Conservation (phyloP, 2,113 vertebrate genomes). For the Crotalus horridus region DNA sequence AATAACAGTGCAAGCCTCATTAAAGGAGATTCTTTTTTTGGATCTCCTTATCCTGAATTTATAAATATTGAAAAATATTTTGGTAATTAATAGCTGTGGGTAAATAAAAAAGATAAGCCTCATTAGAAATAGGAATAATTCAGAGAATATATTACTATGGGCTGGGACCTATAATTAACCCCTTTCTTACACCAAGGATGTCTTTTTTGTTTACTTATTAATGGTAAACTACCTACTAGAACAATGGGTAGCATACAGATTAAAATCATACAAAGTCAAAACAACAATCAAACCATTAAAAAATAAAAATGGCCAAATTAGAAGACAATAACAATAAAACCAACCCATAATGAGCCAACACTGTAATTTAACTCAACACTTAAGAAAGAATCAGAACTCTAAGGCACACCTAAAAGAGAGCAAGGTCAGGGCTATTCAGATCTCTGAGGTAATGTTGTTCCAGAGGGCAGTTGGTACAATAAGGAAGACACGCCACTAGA, state of each 20-base stretch:
- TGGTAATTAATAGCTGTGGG: slow-evolving; percentile 7
- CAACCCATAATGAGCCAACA: background rate
- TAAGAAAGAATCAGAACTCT: background rate
- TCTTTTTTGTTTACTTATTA: background rate
- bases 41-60: slow-evolving; percentile 12
- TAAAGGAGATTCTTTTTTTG: slow-evolving; percentile 3
- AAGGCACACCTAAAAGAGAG: background rate
- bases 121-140: slow-evolving; percentile 23
- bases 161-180: slow-evolving; percentile 38
- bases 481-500: background rate
- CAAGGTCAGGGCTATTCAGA: background rate
- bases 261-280: background rate
- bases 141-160: slow-evolving; percentile 12
- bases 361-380: background rate
- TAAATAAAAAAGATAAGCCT: slow-evolving; percentile 26
- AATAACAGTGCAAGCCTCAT: slow-evolving; percentile 23
- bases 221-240: background rate
- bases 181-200: slow-evolving; percentile 30
- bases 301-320: background rate
- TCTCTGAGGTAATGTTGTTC: background rate
- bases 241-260: background rate
- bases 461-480: background rate
- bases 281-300: background rate
- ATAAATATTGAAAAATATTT: slow-evolving; percentile 24
- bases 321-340: background rate